These are phyloP conservation scores for Meloidogyne floridensis DNA, from an alignment of 1,140 invertebrate genomes.

Conservation along the genomic window DNA sequence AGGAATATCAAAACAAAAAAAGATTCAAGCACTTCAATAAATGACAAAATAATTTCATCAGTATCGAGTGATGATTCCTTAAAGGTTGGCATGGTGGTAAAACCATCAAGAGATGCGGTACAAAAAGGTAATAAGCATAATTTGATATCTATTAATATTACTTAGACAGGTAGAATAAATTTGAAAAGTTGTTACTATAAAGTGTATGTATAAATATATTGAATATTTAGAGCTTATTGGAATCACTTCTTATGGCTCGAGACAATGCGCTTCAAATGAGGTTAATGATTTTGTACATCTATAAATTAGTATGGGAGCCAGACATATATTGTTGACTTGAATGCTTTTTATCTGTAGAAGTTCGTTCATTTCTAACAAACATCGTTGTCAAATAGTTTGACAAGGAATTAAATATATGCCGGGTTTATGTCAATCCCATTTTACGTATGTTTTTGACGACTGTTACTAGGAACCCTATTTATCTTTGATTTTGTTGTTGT, in stretches of 20 bases:
- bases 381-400: too few species aligned
- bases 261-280: slow-evolving; percentile 50
- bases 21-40: not conserved
- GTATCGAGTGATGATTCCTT: not conserved
- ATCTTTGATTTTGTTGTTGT: not conserved
- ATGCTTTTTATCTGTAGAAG: too few species aligned
- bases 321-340: too few species aligned
- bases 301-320: not conserved
- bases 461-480: too few species aligned
- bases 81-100: not conserved
- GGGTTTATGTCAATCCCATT: too few species aligned
- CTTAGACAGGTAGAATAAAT: too few species aligned
- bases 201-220: too few species aligned
- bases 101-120: not conserved
- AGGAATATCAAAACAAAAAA: slow-evolving; percentile 6
- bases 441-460: too few species aligned
- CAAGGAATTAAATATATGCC: too few species aligned
- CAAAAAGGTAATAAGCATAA: not conserved
- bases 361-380: too few species aligned
- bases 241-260: slow-evolving; percentile 51
- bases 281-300: not conserved
- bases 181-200: too few species aligned
- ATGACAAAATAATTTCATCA: not conserved
- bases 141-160: too few species aligned
- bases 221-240: slow-evolving; percentile 30